Conservation (phyloP, 2,888 invertebrate species). For the Mythimna albipuncta region DNA sequence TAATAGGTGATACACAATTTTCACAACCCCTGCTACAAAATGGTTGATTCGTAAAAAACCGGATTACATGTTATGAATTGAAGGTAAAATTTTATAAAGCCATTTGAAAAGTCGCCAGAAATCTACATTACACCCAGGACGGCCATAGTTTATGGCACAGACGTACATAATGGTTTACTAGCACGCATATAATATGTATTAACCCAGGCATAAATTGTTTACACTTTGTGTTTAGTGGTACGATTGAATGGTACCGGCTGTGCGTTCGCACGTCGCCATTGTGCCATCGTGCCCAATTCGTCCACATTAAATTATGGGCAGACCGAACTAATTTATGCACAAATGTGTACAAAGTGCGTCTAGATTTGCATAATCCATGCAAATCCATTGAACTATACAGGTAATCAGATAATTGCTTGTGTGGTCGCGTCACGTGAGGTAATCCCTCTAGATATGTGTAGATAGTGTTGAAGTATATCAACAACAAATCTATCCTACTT, state of each 20-base stretch:
- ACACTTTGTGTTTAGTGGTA: constrained; percentile 5
- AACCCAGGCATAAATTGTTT: constrained; percentile 16
- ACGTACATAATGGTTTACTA: constrained; percentile 22
- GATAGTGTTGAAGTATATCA: no score
- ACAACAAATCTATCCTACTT: no score
- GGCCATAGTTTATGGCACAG: constrained; percentile 23
- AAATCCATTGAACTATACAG: constrained; percentile 8
- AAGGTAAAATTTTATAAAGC: constrained; percentile 15
- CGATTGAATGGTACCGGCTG: not conserved
- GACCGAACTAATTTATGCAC: constrained; percentile 23
- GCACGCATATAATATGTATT: constrained; percentile 25
- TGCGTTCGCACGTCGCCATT: constrained; percentile 9
- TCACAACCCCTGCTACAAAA: constrained; percentile 5
- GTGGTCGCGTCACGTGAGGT: not conserved
- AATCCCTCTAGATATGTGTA: not conserved
- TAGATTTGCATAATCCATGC: constrained; percentile 23
- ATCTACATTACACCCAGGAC: constrained; percentile 44
- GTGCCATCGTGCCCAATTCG: constrained; percentile 5
- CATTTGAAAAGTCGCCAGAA: constrained; percentile 34
- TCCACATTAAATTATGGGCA: constrained; percentile 23
- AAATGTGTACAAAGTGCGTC: constrained; percentile 15
- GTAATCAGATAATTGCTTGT: constrained; percentile 6
- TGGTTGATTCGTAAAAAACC: not conserved
- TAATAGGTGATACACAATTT: not conserved
- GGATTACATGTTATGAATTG: not conserved